Base-by-base conservation (phyloP, 2,113 vertebrate species). In the Perognathus longimembris region DNA sequence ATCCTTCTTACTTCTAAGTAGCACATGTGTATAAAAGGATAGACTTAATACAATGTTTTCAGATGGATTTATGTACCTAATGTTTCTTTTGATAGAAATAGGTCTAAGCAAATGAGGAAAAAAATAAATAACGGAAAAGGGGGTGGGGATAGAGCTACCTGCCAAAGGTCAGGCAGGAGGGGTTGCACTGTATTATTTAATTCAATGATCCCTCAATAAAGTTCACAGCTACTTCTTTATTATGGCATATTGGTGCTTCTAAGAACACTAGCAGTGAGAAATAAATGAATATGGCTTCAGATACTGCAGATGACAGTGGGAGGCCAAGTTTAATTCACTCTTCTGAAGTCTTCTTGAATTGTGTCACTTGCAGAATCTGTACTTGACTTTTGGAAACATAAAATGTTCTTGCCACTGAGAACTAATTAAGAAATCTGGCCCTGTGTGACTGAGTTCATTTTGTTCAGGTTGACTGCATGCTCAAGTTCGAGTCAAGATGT, bases 401-500 rank as follows among this genome's bases (percentile, higher is more conserved):
- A 97, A 97, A 95, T 83, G 96, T 97, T 97, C 96, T 91, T 86
- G 95, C 90, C 96, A 73, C 97, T 15, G 71, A 97, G 98, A 98
- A 50, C 98, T 98, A 98, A 98, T 98, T 98, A 98, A 98, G 95
- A 96, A 97, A 96, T 77, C 94, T 21, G 95, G 97, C 89, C 95
- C 95, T 70, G 96, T 92, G 26, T 95, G 94, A 96, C 98, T 74
- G 95, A 97, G 97, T 97, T 98, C 66, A 97, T 98, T 98, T 91
- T 97, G 98, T 98, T 98, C 97, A 73, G 98, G 98, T 98, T 98
- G 98, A 98, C 97, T 98, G 98, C 96, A 34, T 98, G 96, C 96
- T 98, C 97, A 96, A 97, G 98, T 96, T 92, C 97, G 97, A 75
- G 96, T 98, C 96, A 96, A 93, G 97, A 97, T 98, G 97, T 96